phyloP scores from a whole-genome alignment of 35 echinoderm and acorn worm species.

The Nesometra sesokonis region DNA sequence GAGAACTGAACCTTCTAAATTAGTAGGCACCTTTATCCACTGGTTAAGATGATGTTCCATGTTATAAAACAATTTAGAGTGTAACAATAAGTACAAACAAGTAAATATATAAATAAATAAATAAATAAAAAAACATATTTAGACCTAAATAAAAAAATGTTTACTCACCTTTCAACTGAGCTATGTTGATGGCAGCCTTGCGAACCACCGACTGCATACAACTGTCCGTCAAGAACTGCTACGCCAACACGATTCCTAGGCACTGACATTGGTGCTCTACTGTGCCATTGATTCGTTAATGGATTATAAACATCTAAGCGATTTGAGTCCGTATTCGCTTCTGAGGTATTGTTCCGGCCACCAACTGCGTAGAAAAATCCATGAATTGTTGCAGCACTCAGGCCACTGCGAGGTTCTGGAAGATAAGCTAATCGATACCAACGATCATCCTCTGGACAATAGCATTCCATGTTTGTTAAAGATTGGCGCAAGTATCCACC shows the following conservation, averaged over 20 bases:
- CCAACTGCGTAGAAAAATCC: constrained; percentile 90
- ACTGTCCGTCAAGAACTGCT: constrained; percentile 70
- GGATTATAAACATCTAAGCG: constrained; percentile 80
- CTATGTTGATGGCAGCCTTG: constrained; percentile 78
- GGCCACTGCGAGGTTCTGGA: constrained; percentile 76
- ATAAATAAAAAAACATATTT: too few relatives aligned
- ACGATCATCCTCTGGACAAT: constrained; percentile 58
- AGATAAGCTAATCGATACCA: constrained; percentile 67
- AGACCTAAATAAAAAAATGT: background rate
- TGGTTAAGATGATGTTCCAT: too few relatives aligned
- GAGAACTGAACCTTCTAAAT: too few relatives aligned
- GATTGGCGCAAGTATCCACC: constrained; percentile 84
- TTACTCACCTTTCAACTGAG: constrained; percentile 73
- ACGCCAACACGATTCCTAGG: constrained; percentile 81
- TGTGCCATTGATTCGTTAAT: constrained; percentile 79
- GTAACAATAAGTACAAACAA: too few relatives aligned
- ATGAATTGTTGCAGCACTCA: constrained; percentile 82
- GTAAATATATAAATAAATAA: too few relatives aligned
- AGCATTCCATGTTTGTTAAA: constrained; percentile 77
- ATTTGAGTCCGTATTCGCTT: constrained; percentile 92
- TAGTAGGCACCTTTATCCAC: too few relatives aligned
- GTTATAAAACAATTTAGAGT: too few relatives aligned
- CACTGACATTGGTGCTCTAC: constrained; percentile 55
- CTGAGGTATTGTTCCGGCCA: constrained; percentile 81
- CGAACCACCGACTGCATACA: constrained; percentile 92